phyloP scores from a whole-genome alignment of 1,140 invertebrate genomes.

The Proales similis region DNA sequence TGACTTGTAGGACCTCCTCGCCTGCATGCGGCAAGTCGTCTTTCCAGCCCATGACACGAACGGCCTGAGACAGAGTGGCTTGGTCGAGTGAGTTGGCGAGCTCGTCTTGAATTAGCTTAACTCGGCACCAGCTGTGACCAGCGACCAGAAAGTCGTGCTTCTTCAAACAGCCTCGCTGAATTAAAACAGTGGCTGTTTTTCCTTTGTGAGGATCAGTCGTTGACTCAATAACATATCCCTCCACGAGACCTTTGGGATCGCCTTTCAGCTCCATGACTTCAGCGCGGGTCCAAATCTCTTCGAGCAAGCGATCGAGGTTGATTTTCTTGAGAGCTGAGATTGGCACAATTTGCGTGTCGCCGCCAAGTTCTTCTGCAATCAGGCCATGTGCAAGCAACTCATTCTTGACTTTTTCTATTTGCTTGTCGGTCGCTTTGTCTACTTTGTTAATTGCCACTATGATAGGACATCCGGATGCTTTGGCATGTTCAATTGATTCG shows the following conservation, averaged over 20 bases:
- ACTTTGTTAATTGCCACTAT: conserved; percentile 99
- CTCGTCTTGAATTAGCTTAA: conserved; percentile 75
- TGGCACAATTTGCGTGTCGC: conserved; percentile 80
- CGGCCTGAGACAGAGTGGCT: conserved; percentile 71
- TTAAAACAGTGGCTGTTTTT: conserved; percentile 75
- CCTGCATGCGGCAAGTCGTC: conserved; percentile 73
- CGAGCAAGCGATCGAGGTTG: conserved; percentile 71
- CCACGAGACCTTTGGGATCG: conserved; percentile 73
- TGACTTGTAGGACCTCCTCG: conserved; percentile 74
- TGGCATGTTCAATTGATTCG: conserved; percentile 58
- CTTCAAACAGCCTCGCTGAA: conserved; percentile 79
- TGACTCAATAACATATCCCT: conserved; percentile 83
- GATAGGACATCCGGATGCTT: conserved; percentile 61
- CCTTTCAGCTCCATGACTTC: conserved; percentile 75
- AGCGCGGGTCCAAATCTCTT: conserved; percentile 72
- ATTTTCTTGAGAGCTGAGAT: conserved; percentile 77
- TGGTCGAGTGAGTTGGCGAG: conserved; percentile 61
- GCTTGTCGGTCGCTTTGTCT: conserved; percentile 64
- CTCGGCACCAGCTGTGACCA: conserved; percentile 56
- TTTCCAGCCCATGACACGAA: conserved; percentile 64
- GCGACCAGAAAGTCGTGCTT: conserved; percentile 73
- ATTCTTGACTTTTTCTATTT: conserved; percentile 58
- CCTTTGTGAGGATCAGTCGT: conserved; percentile 61
- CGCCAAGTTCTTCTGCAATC: conserved; percentile 76
- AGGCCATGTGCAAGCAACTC: conserved; percentile 69